Conservation (phyloP, 2,888 invertebrate species). For the Mimachlamys varia region DNA sequence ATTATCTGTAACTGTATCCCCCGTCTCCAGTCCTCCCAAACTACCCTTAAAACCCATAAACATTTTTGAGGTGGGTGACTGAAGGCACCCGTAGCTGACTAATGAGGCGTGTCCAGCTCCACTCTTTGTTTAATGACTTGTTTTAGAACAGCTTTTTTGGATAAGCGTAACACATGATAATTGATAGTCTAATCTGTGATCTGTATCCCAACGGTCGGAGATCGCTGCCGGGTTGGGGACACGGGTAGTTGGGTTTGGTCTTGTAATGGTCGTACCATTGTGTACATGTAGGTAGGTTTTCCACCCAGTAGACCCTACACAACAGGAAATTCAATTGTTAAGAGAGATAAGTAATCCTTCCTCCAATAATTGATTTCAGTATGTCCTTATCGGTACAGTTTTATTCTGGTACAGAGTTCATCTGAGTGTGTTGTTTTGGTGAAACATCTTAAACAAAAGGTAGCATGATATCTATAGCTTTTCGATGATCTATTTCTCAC, state of each 20-base stretch:
- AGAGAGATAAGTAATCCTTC: not conserved
- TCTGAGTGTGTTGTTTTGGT: not conserved
- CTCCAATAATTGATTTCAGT: not conserved
- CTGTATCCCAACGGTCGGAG: not conserved
- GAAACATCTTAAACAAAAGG: not conserved
- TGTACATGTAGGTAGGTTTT: not conserved
- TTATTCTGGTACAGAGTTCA: not conserved
- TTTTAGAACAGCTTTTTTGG: not conserved
- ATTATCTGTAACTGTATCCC: not conserved
- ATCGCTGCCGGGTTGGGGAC: not conserved
- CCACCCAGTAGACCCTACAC: not conserved
- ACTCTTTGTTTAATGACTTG: not conserved
- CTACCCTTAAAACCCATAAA: conserved; percentile 11
- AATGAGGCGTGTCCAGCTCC: not conserved
- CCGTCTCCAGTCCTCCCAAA: not conserved
- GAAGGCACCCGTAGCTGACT: conserved; percentile 9
- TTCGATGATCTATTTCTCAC: not conserved
- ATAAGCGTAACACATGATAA: conserved; percentile 14
- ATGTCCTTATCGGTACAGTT: not conserved
- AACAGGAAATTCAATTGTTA: conserved; percentile 13
- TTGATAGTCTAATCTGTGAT: not conserved
- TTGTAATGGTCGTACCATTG: not conserved
- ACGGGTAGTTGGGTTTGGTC: not conserved
- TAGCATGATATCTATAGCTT: not conserved
- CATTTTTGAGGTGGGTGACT: not conserved